Evolutionary conservation across 1,140 invertebrate species (phyloP).

Genomic region (Drosophila pachea): DNA sequence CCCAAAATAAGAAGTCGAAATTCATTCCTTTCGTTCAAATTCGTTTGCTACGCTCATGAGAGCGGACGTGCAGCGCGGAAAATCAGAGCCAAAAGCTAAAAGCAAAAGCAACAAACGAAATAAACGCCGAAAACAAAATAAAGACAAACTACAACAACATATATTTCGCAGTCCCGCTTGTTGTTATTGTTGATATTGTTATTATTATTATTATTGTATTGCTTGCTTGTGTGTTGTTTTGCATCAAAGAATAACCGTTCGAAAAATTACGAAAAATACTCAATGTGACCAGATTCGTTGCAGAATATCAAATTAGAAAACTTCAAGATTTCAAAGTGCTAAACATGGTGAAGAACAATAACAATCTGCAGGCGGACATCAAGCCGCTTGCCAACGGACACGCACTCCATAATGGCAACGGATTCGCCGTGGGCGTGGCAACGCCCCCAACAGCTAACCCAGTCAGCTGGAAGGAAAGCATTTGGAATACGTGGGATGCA

Average conservation of each 20-base stretch:
- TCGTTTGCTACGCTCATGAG: conserved; percentile 78
- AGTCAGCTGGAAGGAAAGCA: conserved; percentile 34
- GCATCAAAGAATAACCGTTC: conserved; percentile 27
- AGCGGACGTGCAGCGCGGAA: conserved; percentile 77
- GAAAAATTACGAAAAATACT: conserved; percentile 40
- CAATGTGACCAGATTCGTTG: conserved; percentile 32
- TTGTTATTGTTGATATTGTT: conserved; percentile 12
- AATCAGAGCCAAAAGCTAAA: conserved; percentile 47
- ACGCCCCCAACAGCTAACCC: conserved; percentile 6
- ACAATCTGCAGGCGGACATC: conserved; percentile 41
- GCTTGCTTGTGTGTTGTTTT: conserved; percentile 55
- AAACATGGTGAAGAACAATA: conserved; percentile 69
- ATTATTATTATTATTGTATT: conserved; percentile 39
- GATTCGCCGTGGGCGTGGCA: conserved; percentile 20
- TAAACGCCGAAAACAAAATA: conserved; percentile 20
- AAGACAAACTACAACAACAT: conserved; percentile 24
- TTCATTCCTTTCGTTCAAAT: conserved; percentile 77
- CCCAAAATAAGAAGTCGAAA: conserved; percentile 77
- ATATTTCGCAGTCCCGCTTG: conserved; percentile 35
- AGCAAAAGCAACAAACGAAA: conserved; percentile 17
- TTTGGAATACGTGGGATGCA: conserved; percentile 79
- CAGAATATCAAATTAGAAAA: conserved; percentile 26
- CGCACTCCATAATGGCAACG: conserved; percentile 52
- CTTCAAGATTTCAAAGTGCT: conserved; percentile 13
- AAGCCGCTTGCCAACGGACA: conserved; percentile 46